A percentile compares a stretch with the other conserved stretches of the same genome.
phyloP scores from a whole-genome alignment of 2,797 vertebrate genomes.

The Eptatretus atami region DNA sequence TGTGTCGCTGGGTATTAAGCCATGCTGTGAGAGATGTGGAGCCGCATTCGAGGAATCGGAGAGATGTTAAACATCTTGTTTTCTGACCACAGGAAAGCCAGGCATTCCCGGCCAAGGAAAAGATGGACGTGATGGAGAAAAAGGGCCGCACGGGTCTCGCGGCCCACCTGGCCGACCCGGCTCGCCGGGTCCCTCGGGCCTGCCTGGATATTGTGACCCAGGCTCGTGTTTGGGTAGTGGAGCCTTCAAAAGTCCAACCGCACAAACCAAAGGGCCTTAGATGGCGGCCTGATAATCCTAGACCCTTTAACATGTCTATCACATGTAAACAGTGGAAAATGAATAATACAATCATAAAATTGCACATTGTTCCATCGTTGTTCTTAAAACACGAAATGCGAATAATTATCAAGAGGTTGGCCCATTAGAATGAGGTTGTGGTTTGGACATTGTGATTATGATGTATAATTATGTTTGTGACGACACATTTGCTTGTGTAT shows the following conservation, averaged over 20 bases:
- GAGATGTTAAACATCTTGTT: no score
- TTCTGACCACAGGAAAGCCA: not conserved
- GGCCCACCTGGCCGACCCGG: conserved; percentile 3
- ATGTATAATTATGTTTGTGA: not conserved
- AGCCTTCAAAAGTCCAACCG: not conserved
- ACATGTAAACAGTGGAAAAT: no score
- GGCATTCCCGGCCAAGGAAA: conserved; percentile 1
- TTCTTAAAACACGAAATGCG: not conserved
- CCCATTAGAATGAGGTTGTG: no score
- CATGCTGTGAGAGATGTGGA: no score
- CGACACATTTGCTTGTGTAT: no score
- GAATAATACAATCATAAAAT: no score
- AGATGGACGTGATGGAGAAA: conserved; percentile 5
- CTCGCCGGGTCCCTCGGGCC: not conserved
- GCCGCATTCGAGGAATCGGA: no score
- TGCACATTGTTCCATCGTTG: no score
- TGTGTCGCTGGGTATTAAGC: no score
- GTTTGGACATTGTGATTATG: conserved; percentile 1
- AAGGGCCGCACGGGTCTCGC: not conserved
- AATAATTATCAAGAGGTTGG: not conserved
- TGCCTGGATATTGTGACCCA: conserved; percentile 3
- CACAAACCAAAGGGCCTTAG: not conserved
- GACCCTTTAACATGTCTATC: no score
- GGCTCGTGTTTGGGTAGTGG: not conserved
- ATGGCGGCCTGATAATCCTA: no score